Conservation (phyloP, 2,888 invertebrate species). For the Trissolcus japonicus region DNA sequence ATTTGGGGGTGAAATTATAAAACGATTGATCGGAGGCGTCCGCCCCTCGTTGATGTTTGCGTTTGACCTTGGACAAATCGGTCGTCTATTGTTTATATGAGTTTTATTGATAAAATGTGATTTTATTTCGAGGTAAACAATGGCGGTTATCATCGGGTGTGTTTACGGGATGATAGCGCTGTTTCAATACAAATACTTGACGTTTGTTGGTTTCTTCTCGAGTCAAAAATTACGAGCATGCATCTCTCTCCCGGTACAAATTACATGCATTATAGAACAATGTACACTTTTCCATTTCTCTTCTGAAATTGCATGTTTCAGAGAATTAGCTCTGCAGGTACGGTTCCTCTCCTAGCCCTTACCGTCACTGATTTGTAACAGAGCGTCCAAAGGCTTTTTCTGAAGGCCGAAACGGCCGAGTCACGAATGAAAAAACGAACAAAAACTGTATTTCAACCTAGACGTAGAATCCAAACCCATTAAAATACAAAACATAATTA, state of each 20-base stretch:
- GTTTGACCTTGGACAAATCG: too few species aligned
- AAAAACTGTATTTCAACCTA: constrained; percentile 14
- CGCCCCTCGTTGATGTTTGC: too few species aligned
- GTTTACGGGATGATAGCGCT: too few species aligned
- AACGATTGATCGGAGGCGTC: too few species aligned
- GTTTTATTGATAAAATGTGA: constrained; percentile 1
- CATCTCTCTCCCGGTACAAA: constrained; percentile 2
- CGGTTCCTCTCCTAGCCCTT: constrained; percentile 23
- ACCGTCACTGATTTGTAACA: constrained; percentile 33
- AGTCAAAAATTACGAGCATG: constrained; percentile 5
- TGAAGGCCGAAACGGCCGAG: constrained; percentile 30
- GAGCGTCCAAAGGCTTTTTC: constrained; percentile 28
- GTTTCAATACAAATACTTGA: not conserved
- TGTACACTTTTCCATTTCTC: constrained; percentile 23
- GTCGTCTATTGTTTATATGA: not conserved
- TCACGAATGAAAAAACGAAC: constrained; percentile 22
- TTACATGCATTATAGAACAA: constrained; percentile 23
- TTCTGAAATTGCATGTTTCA: constrained; percentile 31
- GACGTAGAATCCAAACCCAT: constrained; percentile 5
- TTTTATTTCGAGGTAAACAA: constrained; percentile 3
- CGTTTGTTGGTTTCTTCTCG: constrained; percentile 5
- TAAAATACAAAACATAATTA: constrained; percentile 5
- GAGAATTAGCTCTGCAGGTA: constrained; percentile 29
- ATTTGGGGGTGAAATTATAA: too few species aligned
- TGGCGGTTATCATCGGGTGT: not conserved